phyloP scores from a whole-genome alignment of 1,140 invertebrate genomes.

The Heliothis subflexa region DNA sequence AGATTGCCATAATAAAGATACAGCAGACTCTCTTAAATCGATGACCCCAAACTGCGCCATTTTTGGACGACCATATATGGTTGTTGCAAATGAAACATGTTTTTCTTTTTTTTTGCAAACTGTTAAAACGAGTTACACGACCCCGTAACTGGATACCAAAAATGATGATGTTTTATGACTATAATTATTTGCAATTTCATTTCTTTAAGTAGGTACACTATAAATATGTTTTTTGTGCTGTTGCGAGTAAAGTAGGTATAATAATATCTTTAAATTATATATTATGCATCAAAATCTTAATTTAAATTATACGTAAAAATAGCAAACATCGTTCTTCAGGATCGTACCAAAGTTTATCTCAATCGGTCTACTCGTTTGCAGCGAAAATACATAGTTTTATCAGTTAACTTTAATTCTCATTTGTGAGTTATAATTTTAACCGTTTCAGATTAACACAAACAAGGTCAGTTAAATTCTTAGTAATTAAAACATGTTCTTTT shows the following conservation, averaged over 20 bases:
- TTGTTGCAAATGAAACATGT: background rate
- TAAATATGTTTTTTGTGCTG: background rate
- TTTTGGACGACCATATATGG: background rate
- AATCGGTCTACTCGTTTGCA: no score
- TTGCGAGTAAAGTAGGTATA: background rate
- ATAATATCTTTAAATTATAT: no score
- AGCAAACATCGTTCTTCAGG: no score
- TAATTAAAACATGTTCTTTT: no score
- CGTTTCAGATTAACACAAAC: no score
- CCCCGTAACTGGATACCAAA: background rate
- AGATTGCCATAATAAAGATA: background rate
- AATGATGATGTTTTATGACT: background rate
- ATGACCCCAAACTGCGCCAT: background rate
- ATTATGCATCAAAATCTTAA: no score
- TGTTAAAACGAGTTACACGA: background rate
- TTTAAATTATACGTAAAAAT: no score
- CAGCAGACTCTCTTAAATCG: background rate
- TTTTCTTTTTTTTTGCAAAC: background rate
- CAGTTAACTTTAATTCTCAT: no score
- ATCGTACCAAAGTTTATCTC: no score
- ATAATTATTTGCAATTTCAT: slow-evolving; percentile 9
- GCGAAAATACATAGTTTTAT: no score
- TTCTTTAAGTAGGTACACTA: background rate
- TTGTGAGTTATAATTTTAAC: no score
- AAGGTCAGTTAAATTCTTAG: no score